Conservation (phyloP, 2,888 invertebrate genomes). For the Polylopha cassiicola region DNA sequence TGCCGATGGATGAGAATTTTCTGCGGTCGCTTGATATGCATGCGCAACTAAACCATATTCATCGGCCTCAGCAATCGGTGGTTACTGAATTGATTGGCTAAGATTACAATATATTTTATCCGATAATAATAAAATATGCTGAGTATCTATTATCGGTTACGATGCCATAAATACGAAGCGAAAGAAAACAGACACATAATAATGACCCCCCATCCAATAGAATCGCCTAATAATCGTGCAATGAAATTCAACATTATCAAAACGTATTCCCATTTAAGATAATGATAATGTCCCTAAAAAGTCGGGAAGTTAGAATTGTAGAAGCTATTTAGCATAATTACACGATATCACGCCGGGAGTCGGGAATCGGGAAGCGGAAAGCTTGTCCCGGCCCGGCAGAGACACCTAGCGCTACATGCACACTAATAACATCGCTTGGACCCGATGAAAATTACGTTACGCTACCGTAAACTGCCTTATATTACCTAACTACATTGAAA, state of each 20-base stretch:
- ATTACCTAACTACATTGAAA: conserved; percentile 47
- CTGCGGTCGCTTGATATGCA: conserved; percentile 59
- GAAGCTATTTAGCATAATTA: conserved; percentile 77
- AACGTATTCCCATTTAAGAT: conserved; percentile 71
- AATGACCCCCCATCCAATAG: conserved; percentile 47
- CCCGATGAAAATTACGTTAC: conserved; percentile 71
- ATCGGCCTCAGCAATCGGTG: conserved; percentile 51
- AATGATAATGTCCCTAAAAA: conserved; percentile 73
- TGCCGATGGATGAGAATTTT: conserved; percentile 59
- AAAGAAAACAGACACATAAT: conserved; percentile 51
- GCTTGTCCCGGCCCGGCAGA: no score
- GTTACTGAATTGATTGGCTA: conserved; percentile 55
- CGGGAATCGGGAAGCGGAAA: conserved; percentile 13
- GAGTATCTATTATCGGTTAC: conserved; percentile 22
- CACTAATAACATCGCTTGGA: conserved; percentile 67
- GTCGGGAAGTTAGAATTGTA: conserved; percentile 69
- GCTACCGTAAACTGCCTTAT: conserved; percentile 62
- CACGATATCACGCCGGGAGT: conserved; percentile 46
- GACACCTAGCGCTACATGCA: conserved; percentile 64
- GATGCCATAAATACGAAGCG: conserved; percentile 34
- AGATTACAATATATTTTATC: conserved; percentile 50
- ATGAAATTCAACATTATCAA: conserved; percentile 71
- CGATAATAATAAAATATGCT: no score
- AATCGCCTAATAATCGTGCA: conserved; percentile 62
- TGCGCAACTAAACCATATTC: conserved; percentile 63